Percentiles rank a stretch among this genome's conserved stretches.
phyloP scores from a whole-genome alignment of 2,113 vertebrate species.

The Sinocyclocheilus anshuiensis region DNA sequence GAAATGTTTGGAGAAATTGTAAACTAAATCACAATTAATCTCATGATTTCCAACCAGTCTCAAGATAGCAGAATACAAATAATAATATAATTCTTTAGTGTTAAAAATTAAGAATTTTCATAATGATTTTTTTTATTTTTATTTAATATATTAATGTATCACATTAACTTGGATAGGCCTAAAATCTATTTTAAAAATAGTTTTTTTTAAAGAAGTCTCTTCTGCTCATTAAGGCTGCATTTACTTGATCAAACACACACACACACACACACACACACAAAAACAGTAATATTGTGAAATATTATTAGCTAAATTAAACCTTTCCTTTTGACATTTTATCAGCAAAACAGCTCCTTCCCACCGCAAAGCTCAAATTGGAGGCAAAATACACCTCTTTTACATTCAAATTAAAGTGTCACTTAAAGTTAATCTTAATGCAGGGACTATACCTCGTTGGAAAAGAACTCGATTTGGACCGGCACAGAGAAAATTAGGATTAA shows the following conservation, averaged over 20 bases:
- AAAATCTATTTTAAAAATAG: neutral
- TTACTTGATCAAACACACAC: too few relatives aligned
- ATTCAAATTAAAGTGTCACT: conserved; percentile 63
- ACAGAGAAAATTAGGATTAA: conserved; percentile 47
- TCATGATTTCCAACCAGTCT: neutral
- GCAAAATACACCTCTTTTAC: conserved; percentile 48
- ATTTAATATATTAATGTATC: neutral
- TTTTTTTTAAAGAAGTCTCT: too few relatives aligned
- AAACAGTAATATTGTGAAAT: too few relatives aligned
- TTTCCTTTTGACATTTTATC: conserved; percentile 60
- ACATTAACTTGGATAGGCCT: neutral
- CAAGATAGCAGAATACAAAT: neutral
- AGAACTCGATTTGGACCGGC: conserved; percentile 43
- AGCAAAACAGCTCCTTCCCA: conserved; percentile 25
- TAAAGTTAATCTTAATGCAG: conserved; percentile 58
- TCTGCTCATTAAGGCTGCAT: too few relatives aligned
- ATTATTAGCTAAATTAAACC: conserved; percentile 50
- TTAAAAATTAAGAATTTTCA: neutral
- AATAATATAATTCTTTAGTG: neutral
- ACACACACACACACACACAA: too few relatives aligned
- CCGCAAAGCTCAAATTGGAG: conserved; percentile 40
- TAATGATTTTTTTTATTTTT: neutral
- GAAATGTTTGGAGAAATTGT: neutral
- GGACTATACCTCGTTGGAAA: conserved; percentile 52
- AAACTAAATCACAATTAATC: neutral